phyloP scores from a whole-genome alignment of 2,113 vertebrate genomes.

The Rhizomys pruinosus region DNA sequence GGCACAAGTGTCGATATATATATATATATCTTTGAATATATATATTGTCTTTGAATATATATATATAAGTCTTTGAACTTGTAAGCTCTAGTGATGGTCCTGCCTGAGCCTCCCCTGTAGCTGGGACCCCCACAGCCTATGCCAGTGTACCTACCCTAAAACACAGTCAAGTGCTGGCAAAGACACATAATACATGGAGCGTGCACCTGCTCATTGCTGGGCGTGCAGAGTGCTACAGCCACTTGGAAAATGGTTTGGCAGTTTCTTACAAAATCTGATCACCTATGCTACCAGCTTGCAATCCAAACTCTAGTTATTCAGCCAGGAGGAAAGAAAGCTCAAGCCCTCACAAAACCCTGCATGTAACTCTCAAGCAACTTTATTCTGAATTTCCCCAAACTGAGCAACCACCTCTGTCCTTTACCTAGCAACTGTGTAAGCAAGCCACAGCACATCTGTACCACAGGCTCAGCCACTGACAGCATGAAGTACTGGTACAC shows the following conservation, averaged over 20 bases:
- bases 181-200: neutral
- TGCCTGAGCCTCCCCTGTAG: neutral
- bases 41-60: too few relatives aligned
- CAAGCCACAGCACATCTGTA: neutral
- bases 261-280: neutral
- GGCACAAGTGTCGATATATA: too few relatives aligned
- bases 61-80: neutral
- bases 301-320: neutral
- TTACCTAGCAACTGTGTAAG: neutral
- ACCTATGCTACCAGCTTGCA: neutral
- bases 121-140: neutral
- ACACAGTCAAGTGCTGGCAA: neutral
- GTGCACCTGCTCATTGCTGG: too few relatives aligned
- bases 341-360: neutral
- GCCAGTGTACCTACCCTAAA: neutral
- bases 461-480: neutral
- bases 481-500: too few relatives aligned
- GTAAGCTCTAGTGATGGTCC: neutral
- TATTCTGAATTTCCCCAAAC: neutral
- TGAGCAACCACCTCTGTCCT: neutral
- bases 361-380: neutral
- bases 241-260: neutral
- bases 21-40: too few relatives aligned
- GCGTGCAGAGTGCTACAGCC: neutral
- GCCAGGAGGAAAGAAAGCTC: neutral